phyloP scores from a whole-genome alignment of 2,888 invertebrate genomes.

The Gortyna flavago region DNA sequence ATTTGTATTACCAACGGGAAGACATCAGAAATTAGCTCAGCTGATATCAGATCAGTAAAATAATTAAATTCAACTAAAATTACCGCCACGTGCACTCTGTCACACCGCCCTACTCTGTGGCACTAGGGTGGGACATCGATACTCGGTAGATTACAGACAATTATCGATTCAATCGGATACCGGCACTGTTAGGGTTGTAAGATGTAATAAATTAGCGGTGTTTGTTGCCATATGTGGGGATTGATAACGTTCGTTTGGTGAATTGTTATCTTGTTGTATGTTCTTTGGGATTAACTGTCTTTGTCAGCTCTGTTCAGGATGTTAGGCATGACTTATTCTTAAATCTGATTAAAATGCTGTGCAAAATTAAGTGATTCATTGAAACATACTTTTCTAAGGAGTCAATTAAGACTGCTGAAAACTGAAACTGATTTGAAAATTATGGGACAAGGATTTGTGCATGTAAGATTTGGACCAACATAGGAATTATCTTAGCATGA shows the following conservation, averaged over 20 bases:
- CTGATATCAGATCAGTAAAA: not conserved
- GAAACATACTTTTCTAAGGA: too few relatives aligned
- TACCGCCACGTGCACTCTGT: constrained; percentile 38
- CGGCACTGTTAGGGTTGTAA: constrained; percentile 61
- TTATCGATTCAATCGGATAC: constrained; percentile 79
- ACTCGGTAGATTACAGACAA: constrained; percentile 78
- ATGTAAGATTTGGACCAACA: too few relatives aligned
- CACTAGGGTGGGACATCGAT: constrained; percentile 68
- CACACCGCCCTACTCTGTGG: constrained; percentile 48
- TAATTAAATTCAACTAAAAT: constrained; percentile 42
- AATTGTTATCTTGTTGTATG: constrained; percentile 26
- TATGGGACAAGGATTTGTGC: too few relatives aligned
- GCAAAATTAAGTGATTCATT: too few relatives aligned
- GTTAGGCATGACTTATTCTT: too few relatives aligned
- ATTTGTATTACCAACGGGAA: not conserved
- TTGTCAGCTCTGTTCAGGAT: not conserved
- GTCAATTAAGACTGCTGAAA: too few relatives aligned
- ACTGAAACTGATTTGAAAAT: too few relatives aligned
- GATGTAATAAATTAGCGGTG: constrained; percentile 61
- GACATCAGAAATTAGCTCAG: not conserved
- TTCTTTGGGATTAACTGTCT: not conserved
- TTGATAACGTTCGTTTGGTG: constrained; percentile 35
- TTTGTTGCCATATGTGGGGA: constrained; percentile 62
- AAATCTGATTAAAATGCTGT: too few relatives aligned
- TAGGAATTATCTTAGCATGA: too few relatives aligned